phyloP scores from a whole-genome alignment of 2,888 invertebrate genomes.

The Malthinus seriepunctatus region DNA sequence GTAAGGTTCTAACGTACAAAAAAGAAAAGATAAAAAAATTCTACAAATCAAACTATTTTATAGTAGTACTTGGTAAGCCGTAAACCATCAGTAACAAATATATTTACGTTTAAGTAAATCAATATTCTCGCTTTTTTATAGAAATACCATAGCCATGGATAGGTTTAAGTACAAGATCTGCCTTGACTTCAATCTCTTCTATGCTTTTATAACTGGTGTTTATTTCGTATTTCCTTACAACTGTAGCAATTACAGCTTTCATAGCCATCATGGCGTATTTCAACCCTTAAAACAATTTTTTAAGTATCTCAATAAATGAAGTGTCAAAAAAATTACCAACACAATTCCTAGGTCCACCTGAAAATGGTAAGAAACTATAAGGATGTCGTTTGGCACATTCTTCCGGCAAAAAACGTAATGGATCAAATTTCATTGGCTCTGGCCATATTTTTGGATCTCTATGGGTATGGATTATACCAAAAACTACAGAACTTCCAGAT shows the following conservation, averaged over 20 bases:
- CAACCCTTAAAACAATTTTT: background rate
- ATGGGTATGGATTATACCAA: background rate
- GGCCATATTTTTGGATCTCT: background rate
- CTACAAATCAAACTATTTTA: too few relatives aligned
- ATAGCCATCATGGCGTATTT: conserved; percentile 11
- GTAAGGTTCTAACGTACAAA: too few relatives aligned
- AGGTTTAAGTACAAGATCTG: background rate
- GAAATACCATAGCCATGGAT: background rate
- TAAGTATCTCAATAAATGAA: background rate
- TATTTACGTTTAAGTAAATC: too few relatives aligned
- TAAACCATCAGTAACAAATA: too few relatives aligned
- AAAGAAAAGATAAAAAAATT: too few relatives aligned
- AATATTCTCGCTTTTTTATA: background rate
- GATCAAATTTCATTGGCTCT: conserved; percentile 8
- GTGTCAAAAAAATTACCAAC: background rate
- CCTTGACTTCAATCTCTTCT: background rate
- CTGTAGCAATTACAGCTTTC: conserved; percentile 1
- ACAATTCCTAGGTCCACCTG: background rate
- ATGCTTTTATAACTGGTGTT: background rate
- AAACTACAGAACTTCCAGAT: background rate
- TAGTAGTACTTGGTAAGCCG: too few relatives aligned
- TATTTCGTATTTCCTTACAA: background rate
- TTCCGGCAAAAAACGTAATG: conserved; percentile 17
- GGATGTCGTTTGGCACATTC: background rate
- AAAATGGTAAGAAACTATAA: background rate